Conservation (phyloP, 2,113 vertebrate species). For the Chaetodon trifascialis region DNA sequence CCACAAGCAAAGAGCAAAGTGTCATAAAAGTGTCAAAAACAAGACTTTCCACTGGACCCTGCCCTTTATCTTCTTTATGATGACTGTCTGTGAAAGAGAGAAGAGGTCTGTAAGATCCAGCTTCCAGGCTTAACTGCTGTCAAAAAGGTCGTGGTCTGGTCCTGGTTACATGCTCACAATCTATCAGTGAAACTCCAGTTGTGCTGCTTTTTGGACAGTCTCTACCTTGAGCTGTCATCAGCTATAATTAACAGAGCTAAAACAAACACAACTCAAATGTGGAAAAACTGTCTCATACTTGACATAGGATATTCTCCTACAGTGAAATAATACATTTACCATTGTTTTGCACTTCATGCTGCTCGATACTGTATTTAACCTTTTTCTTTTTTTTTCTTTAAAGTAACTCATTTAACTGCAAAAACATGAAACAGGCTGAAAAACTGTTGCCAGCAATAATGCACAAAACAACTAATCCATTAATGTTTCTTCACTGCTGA, state of each 20-base stretch:
- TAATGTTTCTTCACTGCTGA: neutral
- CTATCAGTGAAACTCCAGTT: conserved; percentile 34
- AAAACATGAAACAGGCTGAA: conserved; percentile 19
- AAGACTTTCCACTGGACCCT: conserved; percentile 22
- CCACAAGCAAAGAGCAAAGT: conserved; percentile 4
- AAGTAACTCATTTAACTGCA: neutral
- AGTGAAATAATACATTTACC: neutral
- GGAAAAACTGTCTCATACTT: conserved; percentile 41
- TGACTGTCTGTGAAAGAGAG: conserved; percentile 27
- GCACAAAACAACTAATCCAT: conserved; percentile 1
- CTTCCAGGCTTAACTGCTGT: conserved; percentile 45
- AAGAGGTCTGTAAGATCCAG: conserved; percentile 10
- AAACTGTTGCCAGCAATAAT: neutral
- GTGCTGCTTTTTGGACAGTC: conserved; percentile 27
- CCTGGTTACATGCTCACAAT: conserved; percentile 34
- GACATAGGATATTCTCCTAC: conserved; percentile 23
- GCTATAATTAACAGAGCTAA: conserved; percentile 33
- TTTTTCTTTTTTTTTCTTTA: neutral
- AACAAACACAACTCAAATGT: conserved; percentile 48
- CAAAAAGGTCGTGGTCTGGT: conserved; percentile 7
- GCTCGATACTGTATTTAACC: neutral
- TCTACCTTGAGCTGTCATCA: conserved; percentile 48
- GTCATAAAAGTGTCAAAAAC: conserved; percentile 30
- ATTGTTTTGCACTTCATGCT: conserved; percentile 20
- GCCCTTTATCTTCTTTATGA: conserved; percentile 42